Percentiles rank a stretch among this genome's conserved stretches.
phyloP scores from a whole-genome alignment of 2,797 vertebrate genomes.

The Danio tinwini region DNA sequence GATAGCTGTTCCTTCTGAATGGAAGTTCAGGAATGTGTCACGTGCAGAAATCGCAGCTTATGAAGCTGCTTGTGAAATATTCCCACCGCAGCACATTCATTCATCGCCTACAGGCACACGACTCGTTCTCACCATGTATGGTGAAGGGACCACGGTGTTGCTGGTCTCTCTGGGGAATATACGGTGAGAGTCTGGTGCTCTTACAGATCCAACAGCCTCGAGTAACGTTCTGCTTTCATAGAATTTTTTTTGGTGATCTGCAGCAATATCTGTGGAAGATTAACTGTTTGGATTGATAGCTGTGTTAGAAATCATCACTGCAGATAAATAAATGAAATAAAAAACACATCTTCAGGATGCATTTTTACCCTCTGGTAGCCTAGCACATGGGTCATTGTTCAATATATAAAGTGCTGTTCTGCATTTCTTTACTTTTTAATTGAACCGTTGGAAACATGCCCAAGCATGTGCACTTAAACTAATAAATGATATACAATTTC shows the following conservation, averaged over 20 bases:
- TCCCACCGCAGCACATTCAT: constrained; percentile 10
- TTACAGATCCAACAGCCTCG: background rate
- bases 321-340: background rate
- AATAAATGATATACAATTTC: background rate
- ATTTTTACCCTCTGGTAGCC: background rate
- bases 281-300: too few species aligned
- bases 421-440: background rate
- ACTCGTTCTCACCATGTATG: background rate
- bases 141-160: background rate
- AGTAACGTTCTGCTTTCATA: background rate
- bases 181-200: background rate
- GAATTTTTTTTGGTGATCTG: background rate
- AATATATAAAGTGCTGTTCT: background rate
- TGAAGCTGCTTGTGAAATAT: constrained; percentile 12
- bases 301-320: background rate
- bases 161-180: background rate
- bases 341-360: background rate
- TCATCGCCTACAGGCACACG: background rate
- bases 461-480: constrained; percentile 1
- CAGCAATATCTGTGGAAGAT: background rate
- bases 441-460: background rate
- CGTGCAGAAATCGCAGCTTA: background rate
- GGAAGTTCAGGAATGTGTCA: constrained; percentile 4
- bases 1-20: background rate
- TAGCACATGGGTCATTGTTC: background rate